Base-by-base conservation (phyloP, 2,113 vertebrate genomes). In the Planiliza haematocheilus region DNA sequence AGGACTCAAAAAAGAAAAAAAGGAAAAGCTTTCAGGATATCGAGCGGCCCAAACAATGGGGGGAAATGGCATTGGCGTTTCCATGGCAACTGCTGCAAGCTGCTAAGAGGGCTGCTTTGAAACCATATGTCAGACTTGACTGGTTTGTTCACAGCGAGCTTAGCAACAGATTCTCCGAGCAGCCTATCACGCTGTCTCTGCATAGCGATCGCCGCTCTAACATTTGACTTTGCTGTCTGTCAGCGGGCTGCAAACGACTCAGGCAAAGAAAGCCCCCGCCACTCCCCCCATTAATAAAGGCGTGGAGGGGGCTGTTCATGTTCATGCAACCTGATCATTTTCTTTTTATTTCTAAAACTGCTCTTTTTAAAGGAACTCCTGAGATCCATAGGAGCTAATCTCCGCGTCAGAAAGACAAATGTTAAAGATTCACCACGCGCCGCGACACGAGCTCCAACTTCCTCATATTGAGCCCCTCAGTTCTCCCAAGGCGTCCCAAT, bases 61-160 rank as follows among this genome's bases (percentile, higher is more conserved):
- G 90, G 74, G 72, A 86, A 89, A 90, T 87, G 86, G 91, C 91
- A 91, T 91, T 89, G 89, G 69, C 80, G 92, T 94, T 92, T 91
- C 91, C 91, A 93, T 93, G 91, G 92, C 85, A 90, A 94, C 93
- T 89, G 90, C 81, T 78, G 88, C 90, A 88, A 88, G 93, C 89
- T 91, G 90, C 88, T 89, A 89, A 90, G 88, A 89, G 89, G 69
- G 79, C 82, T 85, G 91, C 90, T 93, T 91, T 91, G 87, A 90
- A 91, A 94, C 88, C 90, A 91, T 92, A 92, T 92, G 92, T 92
- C 89, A 88, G 89, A 89, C 88, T 92, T 91, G 90, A 92, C 87
- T 93, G 90, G 88, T 87, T 81, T 90, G 90, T 88, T 89, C 87
- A 77, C 86, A 82, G 73, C 78, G 90, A 90, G 86, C 92, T 90